Conservation (phyloP, 1,140 invertebrate species). For the Hylyphantes graminicola region DNA sequence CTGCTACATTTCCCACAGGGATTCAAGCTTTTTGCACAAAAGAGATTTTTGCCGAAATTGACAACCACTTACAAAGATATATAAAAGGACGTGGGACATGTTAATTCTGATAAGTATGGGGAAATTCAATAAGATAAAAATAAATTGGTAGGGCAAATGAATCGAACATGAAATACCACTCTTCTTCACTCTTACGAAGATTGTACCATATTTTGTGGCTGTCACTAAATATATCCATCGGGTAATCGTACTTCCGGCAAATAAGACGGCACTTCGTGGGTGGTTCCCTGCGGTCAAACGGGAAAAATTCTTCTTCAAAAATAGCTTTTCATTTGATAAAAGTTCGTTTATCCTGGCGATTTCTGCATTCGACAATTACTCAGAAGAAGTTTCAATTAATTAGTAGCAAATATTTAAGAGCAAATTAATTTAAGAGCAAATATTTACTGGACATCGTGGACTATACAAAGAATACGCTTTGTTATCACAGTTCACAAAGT, state of each 20-base stretch:
- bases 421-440: too few relatives aligned
- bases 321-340: constrained; percentile 72
- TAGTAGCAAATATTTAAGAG: too few relatives aligned
- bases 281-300: constrained; percentile 63
- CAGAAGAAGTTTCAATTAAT: neutral
- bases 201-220: neutral
- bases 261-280: constrained; percentile 67
- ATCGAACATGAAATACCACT: constrained; percentile 65
- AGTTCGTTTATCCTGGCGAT: constrained; percentile 70
- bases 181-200: constrained; percentile 51
- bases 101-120: constrained; percentile 72
- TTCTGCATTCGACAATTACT: constrained; percentile 21
- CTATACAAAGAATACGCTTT: too few relatives aligned
- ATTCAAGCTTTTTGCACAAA: constrained; percentile 73
- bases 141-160: constrained; percentile 73
- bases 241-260: constrained; percentile 65
- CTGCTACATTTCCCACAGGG: constrained; percentile 72
- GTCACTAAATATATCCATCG: neutral
- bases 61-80: constrained; percentile 74
- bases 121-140: constrained; percentile 72
- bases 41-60: constrained; percentile 26
- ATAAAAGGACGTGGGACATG: constrained; percentile 71
- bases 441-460: too few relatives aligned
- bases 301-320: constrained; percentile 70
- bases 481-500: too few relatives aligned